Base-by-base conservation (phyloP, 1,140 invertebrate genomes). In the Sinonovacula constricta region DNA sequence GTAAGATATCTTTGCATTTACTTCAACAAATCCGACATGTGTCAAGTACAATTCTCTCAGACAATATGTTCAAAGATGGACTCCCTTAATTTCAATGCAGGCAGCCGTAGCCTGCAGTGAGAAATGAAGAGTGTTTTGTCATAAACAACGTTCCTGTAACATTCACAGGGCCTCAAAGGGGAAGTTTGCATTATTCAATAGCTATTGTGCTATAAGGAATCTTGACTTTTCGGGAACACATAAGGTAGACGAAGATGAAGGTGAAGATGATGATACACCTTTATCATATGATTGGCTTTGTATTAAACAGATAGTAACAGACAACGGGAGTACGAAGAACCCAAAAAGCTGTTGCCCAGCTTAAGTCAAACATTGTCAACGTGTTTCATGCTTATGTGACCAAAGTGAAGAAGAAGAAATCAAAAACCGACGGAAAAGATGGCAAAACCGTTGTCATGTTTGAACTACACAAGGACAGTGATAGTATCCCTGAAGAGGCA, bases 31-130 rank as follows among this genome's bases (percentile, higher is more conserved):
- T 10, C 36, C 33, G 4, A 75, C 63, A 26, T 26, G 14, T 14
- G 59, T 71, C 30, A 62, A 54, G 18, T 81, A 80, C 56, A 14
- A 36, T 10, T 36, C 15, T 22, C 59, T 79, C 0, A 69, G 60
- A 65, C 56, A 78, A 2, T 84, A 84, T 68, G 30, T 66, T 5
- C 31, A 70, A 30, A 62, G 70, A n/a, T 82, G 78, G 83, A 24
- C 76, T 14, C 74, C 83, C 1, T 26, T 84, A 5, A 65, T 82
- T 26, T 62, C 78, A 53, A 82, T 84, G 80, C 81, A 84, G 67
- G 72, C 83, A 26, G 83, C 83, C 0, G 49, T 31, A 24, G 57
- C 26, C n/a, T 14, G 57, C 72, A 14, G 83, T 72, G 7, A 34
- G 45, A 18, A 67, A 71, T 10, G 68, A 67, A 36, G 78, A 79